A percentile compares a stretch with the other conserved stretches of the same genome.
These are phyloP conservation scores for Colostygia pectinataria DNA, from an alignment of 2,888 invertebrate genomes.

Conservation along the genomic window DNA sequence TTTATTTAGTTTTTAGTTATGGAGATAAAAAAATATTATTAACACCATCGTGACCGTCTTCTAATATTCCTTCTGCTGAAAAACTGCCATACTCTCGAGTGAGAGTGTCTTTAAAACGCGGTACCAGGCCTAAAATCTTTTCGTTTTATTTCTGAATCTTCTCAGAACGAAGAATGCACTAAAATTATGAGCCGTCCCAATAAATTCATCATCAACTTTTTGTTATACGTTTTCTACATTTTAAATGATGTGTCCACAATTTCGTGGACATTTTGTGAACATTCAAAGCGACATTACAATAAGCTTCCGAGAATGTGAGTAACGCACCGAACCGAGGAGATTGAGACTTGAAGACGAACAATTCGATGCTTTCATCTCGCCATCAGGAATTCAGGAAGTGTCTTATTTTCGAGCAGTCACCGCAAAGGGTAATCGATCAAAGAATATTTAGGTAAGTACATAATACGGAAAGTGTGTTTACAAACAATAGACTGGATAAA, in stretches of 20 bases:
- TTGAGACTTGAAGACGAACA: slow-evolving; percentile 53
- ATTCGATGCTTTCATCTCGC: slow-evolving; percentile 60
- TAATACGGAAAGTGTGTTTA: too few relatives aligned
- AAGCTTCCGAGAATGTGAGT: slow-evolving; percentile 29
- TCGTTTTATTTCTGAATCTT: not conserved
- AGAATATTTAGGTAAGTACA: too few relatives aligned
- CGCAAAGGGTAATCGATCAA: slow-evolving; percentile 26
- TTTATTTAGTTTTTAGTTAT: too few relatives aligned
- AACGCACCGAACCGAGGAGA: slow-evolving; percentile 27
- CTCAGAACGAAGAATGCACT: not conserved
- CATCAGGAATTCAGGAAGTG: slow-evolving; percentile 66
- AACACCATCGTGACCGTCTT: too few relatives aligned
- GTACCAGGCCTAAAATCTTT: not conserved
- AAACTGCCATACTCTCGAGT: too few relatives aligned
- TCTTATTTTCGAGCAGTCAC: slow-evolving; percentile 51
- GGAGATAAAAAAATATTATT: too few relatives aligned
- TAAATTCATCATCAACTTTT: slow-evolving; percentile 19
- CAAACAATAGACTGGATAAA: too few relatives aligned
- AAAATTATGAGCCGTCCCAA: slow-evolving; percentile 6
- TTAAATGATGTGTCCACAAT: slow-evolving; percentile 21
- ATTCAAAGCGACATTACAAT: slow-evolving; percentile 24
- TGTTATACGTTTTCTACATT: slow-evolving; percentile 18
- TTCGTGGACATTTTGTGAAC: slow-evolving; percentile 24
- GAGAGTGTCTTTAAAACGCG: too few relatives aligned
- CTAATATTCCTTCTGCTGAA: too few relatives aligned